Base-by-base conservation (phyloP, 2,797 vertebrate genomes). In the Chloroceryle amazona region DNA sequence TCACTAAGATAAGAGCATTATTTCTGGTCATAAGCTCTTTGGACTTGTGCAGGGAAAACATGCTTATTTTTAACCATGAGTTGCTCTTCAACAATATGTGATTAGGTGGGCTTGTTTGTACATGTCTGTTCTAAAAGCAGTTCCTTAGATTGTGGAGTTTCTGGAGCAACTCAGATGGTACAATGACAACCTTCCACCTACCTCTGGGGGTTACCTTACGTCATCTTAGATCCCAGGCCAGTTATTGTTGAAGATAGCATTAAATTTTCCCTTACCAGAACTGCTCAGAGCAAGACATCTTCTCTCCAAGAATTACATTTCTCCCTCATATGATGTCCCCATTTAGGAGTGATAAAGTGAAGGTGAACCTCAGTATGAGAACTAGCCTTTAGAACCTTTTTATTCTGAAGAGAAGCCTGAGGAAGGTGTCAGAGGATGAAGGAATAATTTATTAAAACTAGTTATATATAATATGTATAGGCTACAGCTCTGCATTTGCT, bases 21-120 rank as follows among this genome's bases (percentile, higher is more conserved):
- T 95, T 97, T 95, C 90, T 90, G 86, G 87, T 74, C 60, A 61
- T 84, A 66, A 91, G 57, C 80, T 85, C 71, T 93, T 75, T 51
- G 79, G 84, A 70, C 85, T 74, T 70, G 55, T 46, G 68, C 65
- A 42, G 87, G 51, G 68, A 88, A 95, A 95, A 88, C 72, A 70
- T 13, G 4, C 80, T 95, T 96, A 95, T 95, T 96, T 97, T 96
- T 95, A 97, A 97, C 94, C 44, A 33, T 3, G 11, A 60, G n/a
- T 62, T 78, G 51, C 70, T 95, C 85, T 94, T 91, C 61, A 92
- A 26, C 41, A 81, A 65, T 87, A 80, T 28, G 29, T 70, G 89
- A 88, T 94, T 95, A 81, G 85, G 86, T 93, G 54, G 58, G 37
- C 42, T 79, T 79, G 85, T 75, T 88, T 74, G 51, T 68, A 66